Evolutionary conservation across 2,113 vertebrate genomes (phyloP).

Genomic region (Pterocles burchelli): DNA sequence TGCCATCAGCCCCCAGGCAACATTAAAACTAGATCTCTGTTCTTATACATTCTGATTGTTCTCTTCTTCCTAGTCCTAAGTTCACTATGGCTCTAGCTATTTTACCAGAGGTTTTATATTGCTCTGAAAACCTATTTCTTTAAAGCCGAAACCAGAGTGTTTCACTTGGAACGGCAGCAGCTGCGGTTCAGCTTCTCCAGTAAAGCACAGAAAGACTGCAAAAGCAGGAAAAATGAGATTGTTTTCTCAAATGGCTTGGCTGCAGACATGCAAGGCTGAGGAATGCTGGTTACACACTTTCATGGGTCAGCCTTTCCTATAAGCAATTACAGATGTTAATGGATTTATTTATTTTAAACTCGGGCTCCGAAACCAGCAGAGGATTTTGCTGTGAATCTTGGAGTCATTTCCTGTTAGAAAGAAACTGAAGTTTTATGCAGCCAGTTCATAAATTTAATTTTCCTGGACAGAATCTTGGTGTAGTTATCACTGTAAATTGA

Average conservation of each 20-base stretch:
- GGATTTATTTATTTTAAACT: conserved; percentile 55
- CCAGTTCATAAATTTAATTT: conserved; percentile 24
- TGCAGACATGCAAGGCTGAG: conserved; percentile 14
- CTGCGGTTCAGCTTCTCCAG: conserved; percentile 29
- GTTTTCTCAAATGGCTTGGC: conserved; percentile 54
- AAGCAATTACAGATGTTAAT: conserved; percentile 60
- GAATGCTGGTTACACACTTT: conserved; percentile 51
- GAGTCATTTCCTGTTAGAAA: conserved; percentile 20
- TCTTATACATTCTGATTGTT: conserved; percentile 10
- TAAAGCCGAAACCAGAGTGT: not conserved
- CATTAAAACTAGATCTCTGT: not conserved
- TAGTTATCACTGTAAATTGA: conserved; percentile 1
- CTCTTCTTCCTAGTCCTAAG: not conserved
- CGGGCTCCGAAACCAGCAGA: conserved; percentile 25
- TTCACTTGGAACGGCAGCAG: conserved; percentile 54
- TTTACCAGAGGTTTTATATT: conserved; percentile 8
- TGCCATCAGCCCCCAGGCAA: not conserved
- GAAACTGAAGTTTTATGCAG: conserved; percentile 29
- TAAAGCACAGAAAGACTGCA: conserved; percentile 19
- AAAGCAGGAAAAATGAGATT: conserved; percentile 25
- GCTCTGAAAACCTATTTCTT: not conserved
- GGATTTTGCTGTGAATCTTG: conserved; percentile 41
- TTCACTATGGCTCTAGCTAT: not conserved
- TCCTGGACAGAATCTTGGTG: conserved; percentile 19
- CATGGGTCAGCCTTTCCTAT: conserved; percentile 48